These are phyloP conservation scores for Mirounga angustirostris DNA, from an alignment of 2,113 vertebrate species.

Conservation along the genomic window DNA sequence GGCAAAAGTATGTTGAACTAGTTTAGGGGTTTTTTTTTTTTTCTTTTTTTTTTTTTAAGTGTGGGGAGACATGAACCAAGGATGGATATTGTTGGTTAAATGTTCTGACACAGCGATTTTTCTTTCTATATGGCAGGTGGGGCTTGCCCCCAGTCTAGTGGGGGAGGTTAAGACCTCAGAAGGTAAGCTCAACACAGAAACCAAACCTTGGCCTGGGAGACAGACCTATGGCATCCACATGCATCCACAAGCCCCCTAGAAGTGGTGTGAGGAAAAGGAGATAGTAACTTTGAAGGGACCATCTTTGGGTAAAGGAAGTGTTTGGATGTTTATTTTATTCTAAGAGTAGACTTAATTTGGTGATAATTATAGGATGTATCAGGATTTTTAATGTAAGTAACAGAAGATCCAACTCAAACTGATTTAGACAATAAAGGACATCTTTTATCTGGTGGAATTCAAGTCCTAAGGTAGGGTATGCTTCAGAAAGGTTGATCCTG, in stretches of 20 bases:
- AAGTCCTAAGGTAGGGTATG: background rate
- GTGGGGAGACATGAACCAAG: conserved; percentile 37
- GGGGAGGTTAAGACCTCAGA: background rate
- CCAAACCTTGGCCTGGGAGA: background rate
- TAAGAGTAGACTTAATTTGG: background rate
- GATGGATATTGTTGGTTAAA: background rate
- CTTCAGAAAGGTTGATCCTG: background rate
- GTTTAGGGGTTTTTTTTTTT: conserved; percentile 7
- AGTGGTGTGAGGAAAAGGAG: background rate
- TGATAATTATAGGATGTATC: background rate
- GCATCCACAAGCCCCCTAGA: background rate
- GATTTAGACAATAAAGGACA: conserved; percentile 10
- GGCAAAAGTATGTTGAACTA: conserved; percentile 67
- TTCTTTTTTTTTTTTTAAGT: background rate
- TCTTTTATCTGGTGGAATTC: conserved; percentile 5
- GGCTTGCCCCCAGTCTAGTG: background rate
- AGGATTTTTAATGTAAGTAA: conserved; percentile 6
- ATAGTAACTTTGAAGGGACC: background rate
- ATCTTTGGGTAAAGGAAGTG: conserved; percentile 45
- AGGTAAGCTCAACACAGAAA: background rate
- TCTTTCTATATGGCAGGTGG: background rate
- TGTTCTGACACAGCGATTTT: background rate
- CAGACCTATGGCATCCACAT: background rate
- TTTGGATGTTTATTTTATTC: conserved; percentile 32
- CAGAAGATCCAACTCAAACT: background rate